A percentile compares a stretch with the other conserved stretches of the same genome.
phyloP scores from a whole-genome alignment of 1,140 invertebrate genomes.

The Leptinotarsa lineolata region DNA sequence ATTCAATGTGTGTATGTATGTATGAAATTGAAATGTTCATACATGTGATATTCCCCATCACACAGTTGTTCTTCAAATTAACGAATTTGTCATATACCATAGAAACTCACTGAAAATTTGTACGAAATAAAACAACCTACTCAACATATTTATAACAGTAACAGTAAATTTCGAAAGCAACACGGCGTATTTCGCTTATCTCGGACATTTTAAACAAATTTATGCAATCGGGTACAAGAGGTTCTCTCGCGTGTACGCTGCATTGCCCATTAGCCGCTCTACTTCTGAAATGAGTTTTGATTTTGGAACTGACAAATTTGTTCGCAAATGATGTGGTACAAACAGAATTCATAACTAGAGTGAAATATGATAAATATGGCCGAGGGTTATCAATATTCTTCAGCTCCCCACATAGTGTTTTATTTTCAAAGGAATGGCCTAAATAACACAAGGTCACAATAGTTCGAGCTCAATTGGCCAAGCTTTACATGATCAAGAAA shows the following conservation, averaged over 20 bases:
- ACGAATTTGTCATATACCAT: too few relatives aligned
- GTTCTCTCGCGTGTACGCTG: background rate
- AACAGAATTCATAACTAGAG: background rate
- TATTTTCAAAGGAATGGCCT: too few relatives aligned
- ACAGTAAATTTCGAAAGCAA: background rate
- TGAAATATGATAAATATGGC: too few relatives aligned
- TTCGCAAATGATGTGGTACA: background rate
- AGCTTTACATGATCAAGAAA: too few relatives aligned
- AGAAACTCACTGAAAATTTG: background rate
- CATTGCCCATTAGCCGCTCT: background rate
- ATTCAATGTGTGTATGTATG: too few relatives aligned
- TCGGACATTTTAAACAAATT: conserved; percentile 1
- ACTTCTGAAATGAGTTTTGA: background rate
- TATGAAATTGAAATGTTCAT: too few relatives aligned
- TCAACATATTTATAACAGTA: background rate
- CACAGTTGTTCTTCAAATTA: too few relatives aligned
- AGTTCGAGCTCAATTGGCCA: too few relatives aligned
- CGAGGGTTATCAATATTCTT: too few relatives aligned
- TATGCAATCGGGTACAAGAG: background rate
- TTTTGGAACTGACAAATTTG: background rate
- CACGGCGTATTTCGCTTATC: background rate
- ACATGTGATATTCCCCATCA: too few relatives aligned
- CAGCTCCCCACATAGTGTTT: too few relatives aligned
- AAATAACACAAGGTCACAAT: too few relatives aligned
- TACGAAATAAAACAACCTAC: background rate